Conservation (phyloP, 1,140 invertebrate genomes). For the Dermatophagoides farinae region DNA sequence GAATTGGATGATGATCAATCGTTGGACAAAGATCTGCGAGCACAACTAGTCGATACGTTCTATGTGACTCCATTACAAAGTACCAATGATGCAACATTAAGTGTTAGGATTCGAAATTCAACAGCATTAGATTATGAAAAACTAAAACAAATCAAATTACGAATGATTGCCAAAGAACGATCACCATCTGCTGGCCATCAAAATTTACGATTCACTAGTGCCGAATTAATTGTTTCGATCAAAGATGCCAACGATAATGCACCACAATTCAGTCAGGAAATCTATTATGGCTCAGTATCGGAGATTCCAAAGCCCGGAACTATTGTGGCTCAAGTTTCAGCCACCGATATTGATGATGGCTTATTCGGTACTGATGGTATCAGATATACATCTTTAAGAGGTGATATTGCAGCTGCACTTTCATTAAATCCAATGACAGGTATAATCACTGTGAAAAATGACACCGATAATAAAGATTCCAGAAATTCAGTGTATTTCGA, state of each 20-base stretch:
- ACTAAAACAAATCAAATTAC: conserved; percentile 31
- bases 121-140: conserved; percentile 60
- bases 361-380: conserved; percentile 64
- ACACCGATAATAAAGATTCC: conserved; percentile 34
- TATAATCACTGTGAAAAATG: conserved; percentile 48
- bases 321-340: conserved; percentile 51
- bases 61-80: conserved; percentile 66
- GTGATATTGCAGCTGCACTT: conserved; percentile 56
- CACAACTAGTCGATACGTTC: conserved; percentile 40
- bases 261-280: conserved; percentile 55
- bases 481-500: conserved; percentile 45
- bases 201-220: conserved; percentile 33
- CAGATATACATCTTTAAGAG: conserved; percentile 57
- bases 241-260: conserved; percentile 84
- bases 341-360: conserved; percentile 60
- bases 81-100: conserved; percentile 75
- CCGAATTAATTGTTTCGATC: conserved; percentile 60
- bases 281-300: conserved; percentile 35
- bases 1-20: conserved; percentile 38
- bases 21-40: not conserved
- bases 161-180: conserved; percentile 21
- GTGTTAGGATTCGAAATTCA: conserved; percentile 68
- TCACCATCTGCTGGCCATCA: conserved; percentile 3
- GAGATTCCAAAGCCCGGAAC: conserved; percentile 67
- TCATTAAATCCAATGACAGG: conserved; percentile 57